Base-by-base conservation (phyloP, 2,888 invertebrate species). In the Sesia apiformis region DNA sequence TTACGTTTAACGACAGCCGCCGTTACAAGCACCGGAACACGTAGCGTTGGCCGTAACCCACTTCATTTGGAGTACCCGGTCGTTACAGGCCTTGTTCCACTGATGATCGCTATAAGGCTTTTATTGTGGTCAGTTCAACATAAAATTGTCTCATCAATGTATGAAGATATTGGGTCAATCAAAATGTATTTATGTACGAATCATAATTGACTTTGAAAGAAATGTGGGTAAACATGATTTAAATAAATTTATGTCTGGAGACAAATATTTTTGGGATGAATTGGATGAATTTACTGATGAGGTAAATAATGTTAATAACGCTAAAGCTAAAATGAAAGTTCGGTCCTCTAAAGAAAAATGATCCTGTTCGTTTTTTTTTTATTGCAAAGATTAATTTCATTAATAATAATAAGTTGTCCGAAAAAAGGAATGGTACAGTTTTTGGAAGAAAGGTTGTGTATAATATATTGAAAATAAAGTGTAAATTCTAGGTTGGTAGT, bases 81-180 rank as follows among this genome's bases (percentile, higher is more conserved):
- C 77, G 74, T 81, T 78, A 75, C 64, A 65, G 65, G 61, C 64
- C 70, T 68, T 71, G 65, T 69, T 64, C 67, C 65, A 70, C 74
- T 76, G 72, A 82, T 79, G 74, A 71, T 67, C 57, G 69, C 68
- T 67, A 70, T 79, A 78, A 78, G 70, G 68, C 60, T 75, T 76
- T 80, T 80, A 77, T 74, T 75, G 69, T 69, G 63, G 62, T 69
- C 66, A 70, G 8, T 38, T 50, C 38, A 38, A 50, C 50, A 50
- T 39, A 50, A 50, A 50, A 50, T 46, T 46, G 46, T 46, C 23
- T 8, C 46, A 46, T 46, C 23, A 23, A 23, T 23, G 23, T 23
- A 23, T 23, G 23, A 23, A 23, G 1, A 23, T 23, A 23, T 1
- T 23, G 23, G 23, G 23, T 23, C 23, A 23, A 23, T 23, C 23